Base-by-base conservation (phyloP, 1,140 invertebrate genomes). In the Caenorhabditis tropicalis region DNA sequence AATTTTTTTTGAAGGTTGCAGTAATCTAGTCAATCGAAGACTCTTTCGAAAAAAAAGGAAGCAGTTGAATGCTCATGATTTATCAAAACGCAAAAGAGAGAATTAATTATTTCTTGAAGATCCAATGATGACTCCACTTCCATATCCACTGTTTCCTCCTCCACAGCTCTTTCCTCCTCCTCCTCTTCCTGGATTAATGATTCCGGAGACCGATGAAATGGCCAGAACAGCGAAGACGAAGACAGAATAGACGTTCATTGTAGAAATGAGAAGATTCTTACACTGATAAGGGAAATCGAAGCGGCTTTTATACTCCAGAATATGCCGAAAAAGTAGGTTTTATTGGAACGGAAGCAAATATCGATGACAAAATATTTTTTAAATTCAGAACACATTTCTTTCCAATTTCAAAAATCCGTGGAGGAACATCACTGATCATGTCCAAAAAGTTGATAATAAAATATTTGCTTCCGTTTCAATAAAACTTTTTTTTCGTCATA, bases 131-230 rank as follows among this genome's bases (percentile, higher is more conserved):
- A 74, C 24, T 74, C 58, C 58, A 31, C 36, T 43, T 74, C 65
- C 65, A n/a, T 65, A 65, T 74, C 65, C 65, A 43, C 33, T 24
- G 15, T 12, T 15, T 43, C 65, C 65, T 6, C 27, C 24, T 58
- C 53, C 53, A 29, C n/a, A 4, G 24, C 15, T 29, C 15, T 24
- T 24, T 21, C 65, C 65, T 21, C 65, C 65, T 5, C 65, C 43
- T 74, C 65, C 65, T 43, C 65, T 36, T 43, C 24, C 16, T 5
- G 15, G n/a, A 3, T 43, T 43, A 36, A 74, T 21, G 36, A 74
- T 43, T 74, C 65, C 65, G 43, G 65, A 74, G n/a, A 74, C 65
- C 4, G 65, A 74, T 33, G 65, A 74, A 36, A 74, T 74, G 65
- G 65, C 65, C 33, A 74, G 15, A 24, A 74, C 65, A 24, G 65